Evolutionary conservation across 64 coral and sea anemone genomes (phyloP).

Genomic region (Anthopleura sola): DNA sequence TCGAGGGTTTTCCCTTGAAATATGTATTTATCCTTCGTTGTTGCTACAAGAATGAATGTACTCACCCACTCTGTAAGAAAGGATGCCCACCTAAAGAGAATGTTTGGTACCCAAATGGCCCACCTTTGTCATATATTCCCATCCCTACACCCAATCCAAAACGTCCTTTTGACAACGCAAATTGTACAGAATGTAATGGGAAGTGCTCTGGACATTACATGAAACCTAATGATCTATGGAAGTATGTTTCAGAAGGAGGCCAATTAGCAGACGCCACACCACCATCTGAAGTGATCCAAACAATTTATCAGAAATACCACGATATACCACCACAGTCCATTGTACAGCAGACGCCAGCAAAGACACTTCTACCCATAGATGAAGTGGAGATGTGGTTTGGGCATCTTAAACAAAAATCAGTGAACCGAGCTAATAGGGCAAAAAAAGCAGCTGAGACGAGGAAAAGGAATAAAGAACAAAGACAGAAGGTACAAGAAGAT

Average conservation of each 20-base stretch:
- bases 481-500: too few relatives aligned
- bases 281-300: neutral
- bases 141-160: slow-evolving; percentile 36
- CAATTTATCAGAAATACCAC: neutral
- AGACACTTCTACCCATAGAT: neutral
- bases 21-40: slow-evolving; percentile 33
- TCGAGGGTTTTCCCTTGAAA: slow-evolving; percentile 30
- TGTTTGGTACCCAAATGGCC: slow-evolving; percentile 42
- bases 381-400: neutral
- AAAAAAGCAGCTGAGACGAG: too few relatives aligned
- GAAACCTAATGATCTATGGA: neutral
- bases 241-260: too few relatives aligned
- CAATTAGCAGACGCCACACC: too few relatives aligned
- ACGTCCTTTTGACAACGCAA: too few relatives aligned
- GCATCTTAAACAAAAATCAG: neutral
- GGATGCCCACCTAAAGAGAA: neutral
- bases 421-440: too few relatives aligned
- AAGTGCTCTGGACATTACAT: neutral
- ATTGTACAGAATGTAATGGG: neutral
- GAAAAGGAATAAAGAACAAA: too few relatives aligned
- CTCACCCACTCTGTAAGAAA: slow-evolving; percentile 39
- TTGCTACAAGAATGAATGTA: slow-evolving; percentile 35
- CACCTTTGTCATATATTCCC: slow-evolving; percentile 32
- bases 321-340: neutral
- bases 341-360: neutral